These are phyloP conservation scores for Rutilus rutilus DNA, from an alignment of 2,113 vertebrate species.

Conservation along the genomic window DNA sequence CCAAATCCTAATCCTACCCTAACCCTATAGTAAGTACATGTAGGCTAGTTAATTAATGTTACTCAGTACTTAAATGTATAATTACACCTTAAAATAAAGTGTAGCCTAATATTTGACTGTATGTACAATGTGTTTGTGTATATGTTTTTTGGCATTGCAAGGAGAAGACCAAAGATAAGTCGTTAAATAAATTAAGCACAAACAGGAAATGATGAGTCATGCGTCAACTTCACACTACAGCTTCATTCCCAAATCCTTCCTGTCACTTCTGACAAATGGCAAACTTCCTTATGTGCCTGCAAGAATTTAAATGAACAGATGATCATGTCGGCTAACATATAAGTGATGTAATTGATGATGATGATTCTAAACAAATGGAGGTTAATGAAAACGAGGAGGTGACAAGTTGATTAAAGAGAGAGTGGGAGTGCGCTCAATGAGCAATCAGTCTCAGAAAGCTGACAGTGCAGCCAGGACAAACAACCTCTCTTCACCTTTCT, in stretches of 20 bases:
- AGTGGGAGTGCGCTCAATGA: slow-evolving; percentile 40
- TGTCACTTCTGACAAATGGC: slow-evolving; percentile 37
- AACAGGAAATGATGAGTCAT: slow-evolving; percentile 19
- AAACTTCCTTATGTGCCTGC: slow-evolving; percentile 39
- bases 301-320: slow-evolving; percentile 50
- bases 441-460: slow-evolving; percentile 42
- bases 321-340: slow-evolving; percentile 47
- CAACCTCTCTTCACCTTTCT: slow-evolving; percentile 38
- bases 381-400: slow-evolving; percentile 51
- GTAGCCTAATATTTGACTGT: background rate
- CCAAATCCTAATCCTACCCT: too few relatives aligned
- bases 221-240: background rate
- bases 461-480: slow-evolving; percentile 43
- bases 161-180: background rate
- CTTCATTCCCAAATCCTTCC: slow-evolving; percentile 12
- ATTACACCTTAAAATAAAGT: too few relatives aligned
- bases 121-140: background rate
- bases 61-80: too few relatives aligned
- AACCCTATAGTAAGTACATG: too few relatives aligned
- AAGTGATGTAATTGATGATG: slow-evolving; percentile 54
- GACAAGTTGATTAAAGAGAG: slow-evolving; percentile 57
- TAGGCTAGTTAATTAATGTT: too few relatives aligned
- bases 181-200: background rate
- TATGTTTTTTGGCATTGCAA: background rate
- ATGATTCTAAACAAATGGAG: slow-evolving; percentile 57